phyloP scores from a whole-genome alignment of 2,888 invertebrate genomes.

The Acanthopleura granulata region DNA sequence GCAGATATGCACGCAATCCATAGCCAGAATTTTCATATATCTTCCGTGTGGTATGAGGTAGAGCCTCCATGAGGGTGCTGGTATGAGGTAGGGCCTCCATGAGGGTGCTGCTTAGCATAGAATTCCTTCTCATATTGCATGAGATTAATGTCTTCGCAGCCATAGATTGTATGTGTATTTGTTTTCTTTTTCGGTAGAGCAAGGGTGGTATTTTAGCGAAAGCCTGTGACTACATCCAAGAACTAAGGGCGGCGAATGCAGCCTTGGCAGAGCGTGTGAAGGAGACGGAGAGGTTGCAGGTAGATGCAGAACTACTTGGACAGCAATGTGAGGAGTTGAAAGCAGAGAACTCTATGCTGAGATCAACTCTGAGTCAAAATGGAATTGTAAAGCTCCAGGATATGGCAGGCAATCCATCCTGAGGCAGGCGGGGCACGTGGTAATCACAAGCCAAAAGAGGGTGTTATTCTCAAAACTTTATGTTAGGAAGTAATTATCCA shows the following conservation, averaged over 20 bases:
- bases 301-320: constrained; percentile 80
- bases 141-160: neutral
- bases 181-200: constrained; percentile 74
- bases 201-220: constrained; percentile 96
- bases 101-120: too few species aligned
- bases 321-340: constrained; percentile 81
- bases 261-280: constrained; percentile 77
- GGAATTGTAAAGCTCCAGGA: constrained; percentile 70
- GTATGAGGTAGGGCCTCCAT: too few species aligned
- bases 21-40: too few species aligned
- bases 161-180: constrained; percentile 24
- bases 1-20: too few species aligned
- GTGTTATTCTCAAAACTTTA: neutral
- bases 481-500: too few species aligned
- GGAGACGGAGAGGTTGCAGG: constrained; percentile 81
- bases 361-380: constrained; percentile 77
- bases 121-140: too few species aligned
- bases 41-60: too few species aligned
- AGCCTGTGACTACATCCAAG: constrained; percentile 93
- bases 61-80: too few species aligned
- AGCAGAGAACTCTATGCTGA: constrained; percentile 81
- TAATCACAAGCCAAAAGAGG: neutral
- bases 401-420: constrained; percentile 6
- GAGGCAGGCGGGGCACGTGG: neutral
- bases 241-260: constrained; percentile 83